Base-by-base conservation (phyloP, 2,888 invertebrate species). In the Alloscopus bannaensis region DNA sequence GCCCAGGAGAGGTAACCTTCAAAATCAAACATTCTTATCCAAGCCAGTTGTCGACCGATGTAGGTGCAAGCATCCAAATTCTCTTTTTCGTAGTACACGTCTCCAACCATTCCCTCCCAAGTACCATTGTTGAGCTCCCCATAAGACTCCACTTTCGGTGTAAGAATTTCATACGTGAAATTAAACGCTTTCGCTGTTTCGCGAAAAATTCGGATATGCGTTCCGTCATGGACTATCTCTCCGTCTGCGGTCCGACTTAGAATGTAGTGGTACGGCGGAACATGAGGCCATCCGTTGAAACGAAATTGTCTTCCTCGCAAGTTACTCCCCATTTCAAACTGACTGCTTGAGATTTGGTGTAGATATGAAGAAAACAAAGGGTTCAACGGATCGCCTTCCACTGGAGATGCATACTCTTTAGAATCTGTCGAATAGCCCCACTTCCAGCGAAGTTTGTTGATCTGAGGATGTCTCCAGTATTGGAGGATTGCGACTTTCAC, bases 61-160 rank as follows among this genome's bases (percentile, higher is more conserved):
- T 36, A 77, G 8, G 64, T 0, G 6, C 42, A 18, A 26, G n/a
- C 24, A n/a, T 75, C 77, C 26, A 59, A 77, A 22, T 52, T n/a
- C 2, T 16, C 18, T 6, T 40, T 36, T 16, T 62, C 77, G n/a
- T 40, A 52, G 16, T 18, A 18, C 6, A 77, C 29, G 11, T 36
- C 64, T 13, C 77, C 75, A 40, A 66, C 31, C 76, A 76, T 76
- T 8, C 69, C 64, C 20, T 62, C 70, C 77, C 77, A 77, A 2
- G 64, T 42, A 31, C 77, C 77, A 55, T 77, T 70, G 13, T 60
- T 64, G 13, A 77, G 45, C 20, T 16, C 8, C n/a, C 77, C 77
- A 18, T 77, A 77, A 0, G 69, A 62, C 28, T 55, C 42, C 13
- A 42, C 71, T 2, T 31, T n/a, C 1, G 31, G 1, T 1, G 71